A percentile compares a stretch with the other conserved stretches of the same genome.
Evolutionary conservation across 2,797 vertebrate species (phyloP).

Genomic region (Sparus aurata): DNA sequence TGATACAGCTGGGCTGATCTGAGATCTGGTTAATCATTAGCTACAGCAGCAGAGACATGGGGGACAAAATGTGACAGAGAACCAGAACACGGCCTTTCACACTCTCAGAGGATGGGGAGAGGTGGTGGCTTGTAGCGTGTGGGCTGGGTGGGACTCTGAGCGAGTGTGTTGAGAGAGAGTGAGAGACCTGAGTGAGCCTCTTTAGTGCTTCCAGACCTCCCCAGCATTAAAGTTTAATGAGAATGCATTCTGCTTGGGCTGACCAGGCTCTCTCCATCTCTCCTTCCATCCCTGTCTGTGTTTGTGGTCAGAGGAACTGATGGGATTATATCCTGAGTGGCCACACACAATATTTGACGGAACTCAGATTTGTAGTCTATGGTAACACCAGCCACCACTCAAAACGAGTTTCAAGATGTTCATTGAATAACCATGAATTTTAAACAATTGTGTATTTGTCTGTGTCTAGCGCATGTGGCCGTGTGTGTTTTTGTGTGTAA

Average conservation of each 20-base stretch:
- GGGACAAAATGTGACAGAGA: conserved; percentile 36
- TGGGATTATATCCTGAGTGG: conserved; percentile 38
- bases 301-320: conserved; percentile 57
- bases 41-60: conserved; percentile 19
- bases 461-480: background rate
- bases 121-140: conserved; percentile 12
- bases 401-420: background rate
- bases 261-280: conserved; percentile 59
- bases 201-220: conserved; percentile 75
- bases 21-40: conserved; percentile 67
- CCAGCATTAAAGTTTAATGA: conserved; percentile 80
- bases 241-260: conserved; percentile 68
- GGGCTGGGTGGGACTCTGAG: conserved; percentile 40
- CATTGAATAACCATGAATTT: conserved; percentile 5
- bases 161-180: conserved; percentile 29
- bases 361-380: conserved; percentile 9
- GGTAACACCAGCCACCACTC: conserved; percentile 6
- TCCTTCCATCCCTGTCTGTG: conserved; percentile 43
- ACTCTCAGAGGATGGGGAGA: conserved; percentile 10
- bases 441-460: conserved; percentile 7
- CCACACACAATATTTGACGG: conserved; percentile 16
- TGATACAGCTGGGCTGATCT: conserved; percentile 58
- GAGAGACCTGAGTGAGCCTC: conserved; percentile 54
- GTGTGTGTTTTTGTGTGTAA: conserved; percentile 3
- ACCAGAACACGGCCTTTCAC: conserved; percentile 33